Percentiles rank a stretch among this genome's conserved stretches.
phyloP scores from a whole-genome alignment of 2,113 vertebrate species.

The Plecturocebus donacophilus region DNA sequence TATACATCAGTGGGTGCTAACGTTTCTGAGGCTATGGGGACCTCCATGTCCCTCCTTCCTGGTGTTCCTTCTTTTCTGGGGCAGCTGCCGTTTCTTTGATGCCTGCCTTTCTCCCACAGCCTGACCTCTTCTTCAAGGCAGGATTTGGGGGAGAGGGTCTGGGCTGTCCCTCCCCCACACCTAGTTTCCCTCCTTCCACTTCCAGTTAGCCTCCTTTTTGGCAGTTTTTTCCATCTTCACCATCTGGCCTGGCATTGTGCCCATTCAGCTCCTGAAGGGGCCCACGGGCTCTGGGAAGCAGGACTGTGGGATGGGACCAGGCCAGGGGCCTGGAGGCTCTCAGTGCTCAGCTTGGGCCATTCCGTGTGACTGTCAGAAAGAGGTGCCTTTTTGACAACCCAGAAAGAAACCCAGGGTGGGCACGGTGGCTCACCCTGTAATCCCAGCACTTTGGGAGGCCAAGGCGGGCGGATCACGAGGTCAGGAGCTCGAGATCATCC shows the following conservation, averaged over 20 bases:
- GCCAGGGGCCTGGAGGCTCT: conserved; percentile 1
- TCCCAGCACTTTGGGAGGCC: too few relatives aligned
- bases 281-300: background rate
- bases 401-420: background rate
- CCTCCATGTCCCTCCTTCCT: background rate
- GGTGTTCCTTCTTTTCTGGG: background rate
- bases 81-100: background rate
- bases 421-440: too few relatives aligned
- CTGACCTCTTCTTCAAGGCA: background rate
- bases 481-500: too few relatives aligned
- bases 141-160: background rate
- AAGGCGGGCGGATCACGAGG: too few relatives aligned
- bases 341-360: background rate
- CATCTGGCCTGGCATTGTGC: conserved; percentile 73
- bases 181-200: background rate
- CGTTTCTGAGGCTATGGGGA: background rate
- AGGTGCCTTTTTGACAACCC: background rate
- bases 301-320: background rate
- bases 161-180: background rate
- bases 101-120: background rate
- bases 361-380: background rate
- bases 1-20: background rate
- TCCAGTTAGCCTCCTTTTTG: conserved; percentile 57
- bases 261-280: background rate
- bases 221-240: conserved; percentile 51